Base-by-base conservation (phyloP, 2,797 vertebrate genomes). In the Graptemys geographica region DNA sequence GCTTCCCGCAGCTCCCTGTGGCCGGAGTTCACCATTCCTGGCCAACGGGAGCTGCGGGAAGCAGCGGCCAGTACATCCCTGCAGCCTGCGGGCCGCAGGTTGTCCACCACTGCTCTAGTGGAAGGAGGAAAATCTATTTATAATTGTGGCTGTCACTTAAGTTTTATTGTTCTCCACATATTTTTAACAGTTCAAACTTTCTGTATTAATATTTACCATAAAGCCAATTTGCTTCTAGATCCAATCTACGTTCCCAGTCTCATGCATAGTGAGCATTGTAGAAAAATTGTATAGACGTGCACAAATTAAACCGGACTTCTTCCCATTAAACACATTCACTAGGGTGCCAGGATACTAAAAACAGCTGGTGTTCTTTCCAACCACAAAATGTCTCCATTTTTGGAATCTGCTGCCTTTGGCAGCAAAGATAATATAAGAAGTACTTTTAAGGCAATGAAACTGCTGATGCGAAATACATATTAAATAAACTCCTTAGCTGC, bases 401-500 rank as follows among this genome's bases (percentile, higher is more conserved):
- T 91, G 74, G 19, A 89, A 37, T 55, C 87, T 91, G 81, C 52
- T 37, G 80, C 3, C 6, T 2, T 31, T 1, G 23, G 33, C 59
- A 88, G 83, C 52, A 80, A 86, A 95, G 90, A 41, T 65, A 52
- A 51, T 5, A 53, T 57, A 55, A 65, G 12, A 57, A 56, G 3
- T 83, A 12, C 83, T 96, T 86, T 80, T 76, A 79, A 79, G 81
- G 80, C 25, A 65, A 21, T 79, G 41, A 90, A 87, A 85, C 79
- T 41, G 27, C 4, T 11, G 82, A 59, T 89, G 79, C 88, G 76
- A 96, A 96, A 87, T 31, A 53, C 3, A 11, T 74, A 5, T 78
- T 44, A 85, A 90, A 55, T 79, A 86, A 97, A 89, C 37, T 27
- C 79, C 78, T 86, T 56, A 13, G 12, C 44, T 79, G 74, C 78